Evolutionary conservation across 2,888 invertebrate genomes (phyloP).

Genomic region (Mechanitis messenoides): DNA sequence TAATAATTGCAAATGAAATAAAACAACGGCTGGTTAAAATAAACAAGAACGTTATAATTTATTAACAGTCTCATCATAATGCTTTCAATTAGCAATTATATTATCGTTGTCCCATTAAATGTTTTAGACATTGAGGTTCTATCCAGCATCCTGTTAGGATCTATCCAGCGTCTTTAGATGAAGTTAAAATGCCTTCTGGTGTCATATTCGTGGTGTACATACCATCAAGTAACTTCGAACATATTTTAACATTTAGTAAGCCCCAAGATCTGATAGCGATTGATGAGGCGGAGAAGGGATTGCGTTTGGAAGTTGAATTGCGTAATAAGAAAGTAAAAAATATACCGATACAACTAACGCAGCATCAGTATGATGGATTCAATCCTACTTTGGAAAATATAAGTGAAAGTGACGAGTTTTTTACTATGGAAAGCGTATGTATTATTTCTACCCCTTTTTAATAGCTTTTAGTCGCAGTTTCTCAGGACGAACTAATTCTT

Average conservation of each 20-base stretch:
- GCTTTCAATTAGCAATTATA: slow-evolving; percentile 36
- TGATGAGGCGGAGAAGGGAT: slow-evolving; percentile 45
- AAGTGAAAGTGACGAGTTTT: slow-evolving; percentile 69
- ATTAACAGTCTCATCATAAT: slow-evolving; percentile 9
- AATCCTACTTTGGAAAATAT: slow-evolving; percentile 55
- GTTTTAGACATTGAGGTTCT: slow-evolving; percentile 25
- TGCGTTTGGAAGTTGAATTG: slow-evolving; percentile 54
- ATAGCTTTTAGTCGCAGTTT: background rate
- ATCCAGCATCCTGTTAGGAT: slow-evolving; percentile 8
- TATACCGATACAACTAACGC: slow-evolving; percentile 63
- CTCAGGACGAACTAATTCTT: no score
- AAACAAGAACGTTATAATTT: background rate
- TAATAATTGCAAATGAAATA: no score
- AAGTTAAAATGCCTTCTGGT: slow-evolving; percentile 57
- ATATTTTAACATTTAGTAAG: slow-evolving; percentile 74
- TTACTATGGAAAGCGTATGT: slow-evolving; percentile 82
- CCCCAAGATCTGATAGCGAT: slow-evolving; percentile 50
- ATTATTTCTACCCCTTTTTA: background rate
- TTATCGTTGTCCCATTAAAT: slow-evolving; percentile 37
- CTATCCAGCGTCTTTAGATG: background rate
- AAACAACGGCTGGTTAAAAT: no score
- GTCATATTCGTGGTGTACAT: slow-evolving; percentile 83
- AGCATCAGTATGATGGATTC: slow-evolving; percentile 56
- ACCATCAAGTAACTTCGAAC: slow-evolving; percentile 82
- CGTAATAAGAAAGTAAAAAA: slow-evolving; percentile 57